Evolutionary conservation across 2,113 vertebrate genomes (phyloP).

Genomic region (Halichoeres trimaculatus): DNA sequence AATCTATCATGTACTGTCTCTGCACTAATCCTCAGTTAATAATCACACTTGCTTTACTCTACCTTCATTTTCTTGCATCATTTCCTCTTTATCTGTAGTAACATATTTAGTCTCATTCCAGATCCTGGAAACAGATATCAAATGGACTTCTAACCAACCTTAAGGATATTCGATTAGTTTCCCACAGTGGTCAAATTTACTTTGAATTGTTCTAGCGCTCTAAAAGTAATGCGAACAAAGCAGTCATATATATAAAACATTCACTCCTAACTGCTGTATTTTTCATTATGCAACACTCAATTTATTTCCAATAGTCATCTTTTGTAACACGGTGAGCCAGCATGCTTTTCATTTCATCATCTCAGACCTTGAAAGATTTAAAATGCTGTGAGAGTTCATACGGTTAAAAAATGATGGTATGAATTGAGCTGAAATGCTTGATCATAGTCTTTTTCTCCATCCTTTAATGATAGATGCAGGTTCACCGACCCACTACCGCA

Average conservation of each 20-base stretch:
- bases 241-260: conserved; percentile 5
- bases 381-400: neutral
- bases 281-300: conserved; percentile 14
- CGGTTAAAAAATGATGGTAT: neutral
- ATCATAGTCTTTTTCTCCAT: neutral
- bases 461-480: no score
- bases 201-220: neutral
- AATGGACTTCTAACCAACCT: conserved; percentile 38
- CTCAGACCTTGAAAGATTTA: conserved; percentile 25
- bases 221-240: neutral
- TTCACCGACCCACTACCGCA: neutral
- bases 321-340: conserved; percentile 13
- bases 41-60: no score
- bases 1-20: no score
- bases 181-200: conserved; percentile 1
- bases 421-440: neutral
- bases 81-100: conserved; percentile 47
- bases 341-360: conserved; percentile 27
- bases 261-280: conserved; percentile 12
- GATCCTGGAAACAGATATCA: conserved; percentile 14
- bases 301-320: conserved; percentile 33
- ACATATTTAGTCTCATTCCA: conserved; percentile 31
- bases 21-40: no score
- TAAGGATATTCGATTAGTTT: conserved; percentile 43
- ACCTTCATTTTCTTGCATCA: conserved; percentile 54